phyloP scores from a whole-genome alignment of 2,888 invertebrate species.

The Athalia rosae region DNA sequence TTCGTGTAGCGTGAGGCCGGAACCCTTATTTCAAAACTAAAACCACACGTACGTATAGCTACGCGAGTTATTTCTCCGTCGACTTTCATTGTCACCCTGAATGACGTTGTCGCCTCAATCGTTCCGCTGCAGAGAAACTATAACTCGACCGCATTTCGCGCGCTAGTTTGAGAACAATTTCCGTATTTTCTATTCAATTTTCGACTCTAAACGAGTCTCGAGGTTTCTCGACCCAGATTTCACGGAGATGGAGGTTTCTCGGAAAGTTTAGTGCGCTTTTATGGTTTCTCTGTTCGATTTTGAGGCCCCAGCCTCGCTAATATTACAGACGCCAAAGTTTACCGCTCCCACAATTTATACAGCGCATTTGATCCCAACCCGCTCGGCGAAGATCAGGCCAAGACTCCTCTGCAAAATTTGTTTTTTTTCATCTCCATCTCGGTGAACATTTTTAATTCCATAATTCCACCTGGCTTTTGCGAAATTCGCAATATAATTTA shows the following conservation, averaged over 20 bases:
- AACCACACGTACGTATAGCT: too few relatives aligned
- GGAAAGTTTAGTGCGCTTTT: conserved; percentile 28
- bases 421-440: background rate
- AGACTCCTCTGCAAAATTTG: background rate
- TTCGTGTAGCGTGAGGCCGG: too few relatives aligned
- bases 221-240: conserved; percentile 2
- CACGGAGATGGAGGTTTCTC: background rate
- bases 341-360: conserved; percentile 13
- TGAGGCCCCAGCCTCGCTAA: conserved; percentile 29
- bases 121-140: background rate
- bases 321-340: conserved; percentile 18
- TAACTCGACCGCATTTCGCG: background rate
- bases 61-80: too few relatives aligned
- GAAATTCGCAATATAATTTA: background rate
- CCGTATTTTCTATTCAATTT: conserved; percentile 7
- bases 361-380: conserved; percentile 19
- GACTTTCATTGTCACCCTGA: too few relatives aligned
- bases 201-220: background rate
- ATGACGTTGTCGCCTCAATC: background rate
- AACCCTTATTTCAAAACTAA: too few relatives aligned
- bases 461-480: too few relatives aligned
- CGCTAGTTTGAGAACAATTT: background rate
- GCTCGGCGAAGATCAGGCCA: background rate
- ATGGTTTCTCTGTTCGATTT: conserved; percentile 35
- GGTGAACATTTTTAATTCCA: too few relatives aligned